phyloP scores from a whole-genome alignment of 2,888 invertebrate species.

The Liopterus haemorrhoidalis region DNA sequence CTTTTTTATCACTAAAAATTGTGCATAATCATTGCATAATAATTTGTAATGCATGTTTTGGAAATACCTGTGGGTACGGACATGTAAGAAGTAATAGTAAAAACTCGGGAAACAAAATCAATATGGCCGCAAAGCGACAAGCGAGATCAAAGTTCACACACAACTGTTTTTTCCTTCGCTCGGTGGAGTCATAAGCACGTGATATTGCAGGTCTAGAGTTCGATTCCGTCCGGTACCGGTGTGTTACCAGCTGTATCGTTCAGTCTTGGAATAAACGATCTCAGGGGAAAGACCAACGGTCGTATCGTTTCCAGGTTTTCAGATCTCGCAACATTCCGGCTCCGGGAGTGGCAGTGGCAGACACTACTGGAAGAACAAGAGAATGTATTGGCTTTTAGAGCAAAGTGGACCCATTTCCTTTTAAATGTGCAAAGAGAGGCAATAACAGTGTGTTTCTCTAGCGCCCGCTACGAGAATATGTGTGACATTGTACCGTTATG shows the following conservation, averaged over 20 bases:
- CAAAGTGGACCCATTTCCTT: constrained; percentile 22
- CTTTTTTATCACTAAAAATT: too few species aligned
- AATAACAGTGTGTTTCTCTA: too few species aligned
- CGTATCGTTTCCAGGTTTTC: constrained; percentile 2
- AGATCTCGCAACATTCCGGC: constrained; percentile 11
- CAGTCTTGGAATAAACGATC: constrained; percentile 18
- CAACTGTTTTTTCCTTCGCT: constrained; percentile 18
- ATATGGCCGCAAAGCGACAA: constrained; percentile 21
- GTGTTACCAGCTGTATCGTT: too few species aligned
- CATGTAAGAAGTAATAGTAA: too few species aligned
- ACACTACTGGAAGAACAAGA: constrained; percentile 11
- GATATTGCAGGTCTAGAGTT: constrained; percentile 11
- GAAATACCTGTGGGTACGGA: too few species aligned
- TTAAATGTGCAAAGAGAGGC: constrained; percentile 19
- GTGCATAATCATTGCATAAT: too few species aligned
- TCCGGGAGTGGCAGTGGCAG: neutral
- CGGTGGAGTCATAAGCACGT: constrained; percentile 18
- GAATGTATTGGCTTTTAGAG: constrained; percentile 20
- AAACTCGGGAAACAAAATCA: constrained; percentile 25
- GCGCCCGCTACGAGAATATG: too few species aligned
- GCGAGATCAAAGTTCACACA: constrained; percentile 23
- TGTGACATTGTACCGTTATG: too few species aligned
- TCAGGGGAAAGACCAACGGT: too few species aligned
- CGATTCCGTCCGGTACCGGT: neutral
- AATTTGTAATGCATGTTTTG: too few species aligned